Conservation (phyloP, 53 echinoderm and acorn worm species). For the Stichopus horrens region DNA sequence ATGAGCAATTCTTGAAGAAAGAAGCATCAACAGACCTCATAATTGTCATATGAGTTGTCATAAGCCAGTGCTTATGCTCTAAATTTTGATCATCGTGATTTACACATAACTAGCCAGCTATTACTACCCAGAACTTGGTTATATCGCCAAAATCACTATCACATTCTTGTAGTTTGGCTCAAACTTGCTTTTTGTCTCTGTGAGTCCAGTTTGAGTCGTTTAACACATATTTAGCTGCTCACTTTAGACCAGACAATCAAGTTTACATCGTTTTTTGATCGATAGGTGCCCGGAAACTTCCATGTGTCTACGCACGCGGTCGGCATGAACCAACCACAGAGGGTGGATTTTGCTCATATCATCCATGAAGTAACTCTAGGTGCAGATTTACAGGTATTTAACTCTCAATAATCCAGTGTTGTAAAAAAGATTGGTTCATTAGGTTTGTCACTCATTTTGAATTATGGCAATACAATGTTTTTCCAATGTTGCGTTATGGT, state of each 20-base stretch:
- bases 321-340: slow-evolving; percentile 76
- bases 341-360: slow-evolving; percentile 83
- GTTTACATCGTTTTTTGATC: neutral
- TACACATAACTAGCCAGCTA: too few species aligned
- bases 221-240: neutral
- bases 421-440: neutral
- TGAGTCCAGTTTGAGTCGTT: too few species aligned
- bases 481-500: neutral
- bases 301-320: slow-evolving; percentile 98
- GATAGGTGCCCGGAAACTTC: slow-evolving; percentile 95
- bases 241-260: neutral
- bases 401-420: too few species aligned
- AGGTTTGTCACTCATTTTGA: neutral
- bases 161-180: too few species aligned
- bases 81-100: too few species aligned
- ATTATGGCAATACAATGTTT: neutral
- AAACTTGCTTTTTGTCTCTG: too few species aligned
- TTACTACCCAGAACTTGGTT: too few species aligned
- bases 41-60: too few species aligned
- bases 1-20: too few species aligned
- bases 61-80: too few species aligned
- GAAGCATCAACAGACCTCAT: too few species aligned
- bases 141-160: too few species aligned
- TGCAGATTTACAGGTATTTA: slow-evolving; percentile 73
- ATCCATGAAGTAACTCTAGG: slow-evolving; percentile 90